Evolutionary conservation across 1,140 invertebrate species (phyloP).

Genomic region (Onthophagus taurus): DNA sequence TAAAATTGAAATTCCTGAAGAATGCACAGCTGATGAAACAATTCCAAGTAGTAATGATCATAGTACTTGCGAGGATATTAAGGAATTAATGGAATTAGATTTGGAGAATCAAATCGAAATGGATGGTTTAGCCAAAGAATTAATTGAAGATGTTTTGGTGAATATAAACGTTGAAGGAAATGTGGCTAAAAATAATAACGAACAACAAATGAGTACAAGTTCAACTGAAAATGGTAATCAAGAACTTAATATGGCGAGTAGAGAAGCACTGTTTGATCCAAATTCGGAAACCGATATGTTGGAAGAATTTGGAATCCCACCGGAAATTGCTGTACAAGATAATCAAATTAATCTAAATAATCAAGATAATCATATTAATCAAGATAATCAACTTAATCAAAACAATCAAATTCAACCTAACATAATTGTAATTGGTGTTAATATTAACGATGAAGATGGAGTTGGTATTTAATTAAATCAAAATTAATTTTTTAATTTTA

Average conservation of each 20-base stretch:
- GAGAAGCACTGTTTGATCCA: constrained; percentile 31
- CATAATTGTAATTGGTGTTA: constrained; percentile 11
- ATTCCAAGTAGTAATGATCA: not conserved
- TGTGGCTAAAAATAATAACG: not conserved
- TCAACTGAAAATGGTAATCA: constrained; percentile 5
- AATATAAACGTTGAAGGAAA: not conserved
- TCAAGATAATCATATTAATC: no score
- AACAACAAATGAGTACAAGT: not conserved
- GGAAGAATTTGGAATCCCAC: constrained; percentile 27
- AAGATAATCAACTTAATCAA: constrained; percentile 11
- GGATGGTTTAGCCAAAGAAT: not conserved
- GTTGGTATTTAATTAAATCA: constrained; percentile 7
- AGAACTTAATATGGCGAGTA: constrained; percentile 20
- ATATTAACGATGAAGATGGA: constrained; percentile 8
- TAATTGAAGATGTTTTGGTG: not conserved
- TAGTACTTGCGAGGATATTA: no score
- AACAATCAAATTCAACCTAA: constrained; percentile 12
- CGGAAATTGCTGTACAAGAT: no score
- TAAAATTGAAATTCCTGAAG: constrained; percentile 16
- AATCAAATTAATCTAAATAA: no score
- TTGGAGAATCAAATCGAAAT: no score
- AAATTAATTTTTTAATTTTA: not conserved
- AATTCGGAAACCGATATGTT: constrained; percentile 30
- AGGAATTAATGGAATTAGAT: no score
- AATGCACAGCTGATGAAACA: constrained; percentile 1